A percentile compares a stretch with the other conserved stretches of the same genome.
phyloP scores from a whole-genome alignment of 30 jellyfish, hydroid and myxozoan genomes.

The Chrysaora quinquecirrha region DNA sequence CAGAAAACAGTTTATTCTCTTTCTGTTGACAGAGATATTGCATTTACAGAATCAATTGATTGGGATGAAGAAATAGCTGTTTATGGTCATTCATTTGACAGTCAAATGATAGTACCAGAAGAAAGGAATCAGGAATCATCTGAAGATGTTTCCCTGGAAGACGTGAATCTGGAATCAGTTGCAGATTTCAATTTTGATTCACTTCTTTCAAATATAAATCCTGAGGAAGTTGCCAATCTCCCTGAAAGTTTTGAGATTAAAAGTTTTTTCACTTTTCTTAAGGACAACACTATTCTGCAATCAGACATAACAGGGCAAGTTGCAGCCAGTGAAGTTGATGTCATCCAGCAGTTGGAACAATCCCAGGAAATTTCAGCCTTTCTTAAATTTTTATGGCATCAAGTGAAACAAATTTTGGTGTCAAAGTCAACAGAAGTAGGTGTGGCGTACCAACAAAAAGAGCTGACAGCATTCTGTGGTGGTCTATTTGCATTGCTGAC shows the following conservation, averaged over 20 bases:
- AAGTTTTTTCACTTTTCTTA: neutral
- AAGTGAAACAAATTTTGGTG: neutral
- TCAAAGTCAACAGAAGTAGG: conserved; percentile 2
- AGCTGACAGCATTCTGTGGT: conserved; percentile 5
- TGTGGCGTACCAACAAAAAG: conserved; percentile 1
- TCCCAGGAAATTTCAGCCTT: conserved; percentile 1
- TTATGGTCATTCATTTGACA: too few relatives aligned
- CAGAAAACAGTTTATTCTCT: too few relatives aligned
- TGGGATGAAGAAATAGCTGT: too few relatives aligned
- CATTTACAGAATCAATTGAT: too few relatives aligned
- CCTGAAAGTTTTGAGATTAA: neutral
- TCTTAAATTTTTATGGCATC: neutral
- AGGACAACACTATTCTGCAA: neutral
- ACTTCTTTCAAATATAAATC: neutral
- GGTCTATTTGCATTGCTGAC: conserved; percentile 1
- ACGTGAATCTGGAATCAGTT: too few relatives aligned
- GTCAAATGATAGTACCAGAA: too few relatives aligned
- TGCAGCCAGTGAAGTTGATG: conserved; percentile 5
- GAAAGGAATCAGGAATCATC: too few relatives aligned
- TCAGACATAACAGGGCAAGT: neutral
- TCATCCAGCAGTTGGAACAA: conserved; percentile 4
- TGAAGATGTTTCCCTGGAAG: too few relatives aligned
- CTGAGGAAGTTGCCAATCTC: neutral
- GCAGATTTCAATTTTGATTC: too few relatives aligned
- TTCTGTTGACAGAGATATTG: too few relatives aligned